Evolutionary conservation across 2,888 invertebrate species (phyloP), one percentile per base, ranked within the genome.

Genomic region (Harpalus rufipes): DNA sequence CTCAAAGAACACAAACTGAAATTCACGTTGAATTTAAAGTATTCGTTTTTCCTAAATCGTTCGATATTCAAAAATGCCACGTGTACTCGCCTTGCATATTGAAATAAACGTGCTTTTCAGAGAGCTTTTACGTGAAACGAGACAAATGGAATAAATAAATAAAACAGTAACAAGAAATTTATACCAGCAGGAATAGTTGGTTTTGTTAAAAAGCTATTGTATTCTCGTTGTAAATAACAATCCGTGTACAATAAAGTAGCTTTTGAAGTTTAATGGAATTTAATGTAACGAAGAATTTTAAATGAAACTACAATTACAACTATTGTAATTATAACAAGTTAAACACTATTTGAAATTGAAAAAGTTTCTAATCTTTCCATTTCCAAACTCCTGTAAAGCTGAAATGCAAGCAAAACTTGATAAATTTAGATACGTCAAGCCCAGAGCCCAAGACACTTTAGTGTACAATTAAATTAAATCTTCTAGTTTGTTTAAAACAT

Each of bases 81-180:
- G 68, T 68, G 68, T 32, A 41, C 14, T 39, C 32, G 39, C 32
- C 39, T 25, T 68, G 41, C 39, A 68, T 68, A 68, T 39, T 39
- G 68, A 14, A 68, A 68, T 32, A 68, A 68, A n/a, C 39, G 39
- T 39, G 7, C 14, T 32, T 32, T 21, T 39, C 68, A 39, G 14
- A n/a, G 12, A 32, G 39, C 68, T 39, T 32, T 7, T 12, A 39
- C 6, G 25, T 39, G 59, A 63, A 63, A 61, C 61, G 44, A 44
- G 14, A 59, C 59, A n/a, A 59, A 18, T 8, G 59, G 59, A 61
- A 61, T 61, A 51, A 51, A 61, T 63, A 63, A 63, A 63, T 21
- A 63, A 63, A 63, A 63, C 63, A 63, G 12, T 63, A 63, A 63
- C 63, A 12, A 63, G 63, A 63, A 63, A 63, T 18, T 59, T 59